These are phyloP conservation scores for Tonatia bakeri DNA, from an alignment of 2,113 vertebrate genomes.

Conservation along the genomic window DNA sequence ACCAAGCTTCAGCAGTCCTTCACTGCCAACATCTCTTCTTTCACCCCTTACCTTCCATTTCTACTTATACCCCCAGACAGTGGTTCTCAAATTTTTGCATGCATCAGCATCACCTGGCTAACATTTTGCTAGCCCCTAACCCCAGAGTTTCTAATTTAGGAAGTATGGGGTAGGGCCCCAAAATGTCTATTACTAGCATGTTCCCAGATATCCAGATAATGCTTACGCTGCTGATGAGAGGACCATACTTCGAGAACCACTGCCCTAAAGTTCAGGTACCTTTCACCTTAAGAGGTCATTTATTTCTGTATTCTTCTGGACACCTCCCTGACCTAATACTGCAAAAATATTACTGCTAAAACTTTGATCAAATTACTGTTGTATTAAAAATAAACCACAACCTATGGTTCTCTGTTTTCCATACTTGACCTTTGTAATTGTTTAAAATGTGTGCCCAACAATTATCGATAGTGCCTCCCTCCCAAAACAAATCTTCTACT, in stretches of 20 bases:
- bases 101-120: neutral
- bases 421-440: neutral
- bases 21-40: neutral
- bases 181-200: neutral
- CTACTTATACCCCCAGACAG: neutral
- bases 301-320: neutral
- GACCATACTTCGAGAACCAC: neutral
- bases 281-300: neutral
- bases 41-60: neutral
- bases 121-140: neutral
- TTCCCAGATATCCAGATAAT: neutral
- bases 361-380: constrained; percentile 12
- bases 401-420: neutral
- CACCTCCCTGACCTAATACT: neutral
- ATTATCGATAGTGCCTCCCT: neutral
- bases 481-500: neutral
- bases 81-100: neutral
- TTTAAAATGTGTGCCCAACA: constrained; percentile 13
- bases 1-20: neutral
- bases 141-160: neutral
- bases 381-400: neutral
- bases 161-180: neutral
- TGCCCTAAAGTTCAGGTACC: neutral
- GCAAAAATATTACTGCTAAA: neutral
- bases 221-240: neutral